A percentile compares a stretch with the other conserved stretches of the same genome.
Evolutionary conservation across 2,797 vertebrate genomes (phyloP).

Genomic region (Manis crassicaudata): DNA sequence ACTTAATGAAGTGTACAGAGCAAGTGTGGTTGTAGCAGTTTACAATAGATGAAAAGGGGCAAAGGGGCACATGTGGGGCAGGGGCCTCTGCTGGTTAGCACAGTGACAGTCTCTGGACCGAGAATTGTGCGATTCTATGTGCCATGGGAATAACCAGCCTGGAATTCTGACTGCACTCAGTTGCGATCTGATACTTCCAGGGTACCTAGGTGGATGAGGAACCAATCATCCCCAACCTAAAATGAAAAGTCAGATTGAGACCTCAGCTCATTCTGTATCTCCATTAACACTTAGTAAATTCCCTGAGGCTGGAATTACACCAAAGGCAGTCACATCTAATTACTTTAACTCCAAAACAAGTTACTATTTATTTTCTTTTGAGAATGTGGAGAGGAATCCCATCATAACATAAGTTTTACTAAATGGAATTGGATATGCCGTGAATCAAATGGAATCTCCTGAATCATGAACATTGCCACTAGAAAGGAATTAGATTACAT

Average conservation of each 20-base stretch:
- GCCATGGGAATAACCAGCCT: not conserved
- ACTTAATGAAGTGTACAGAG: not conserved
- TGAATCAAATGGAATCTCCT: constrained; percentile 40
- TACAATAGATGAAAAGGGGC: not conserved
- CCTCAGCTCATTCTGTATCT: not conserved
- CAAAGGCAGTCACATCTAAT: constrained; percentile 27
- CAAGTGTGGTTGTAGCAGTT: not conserved
- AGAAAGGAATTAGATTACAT: constrained; percentile 29
- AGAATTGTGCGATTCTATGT: not conserved
- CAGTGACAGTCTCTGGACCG: not conserved
- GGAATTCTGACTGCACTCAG: not conserved
- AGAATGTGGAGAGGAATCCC: constrained; percentile 27
- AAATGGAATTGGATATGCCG: constrained; percentile 56
- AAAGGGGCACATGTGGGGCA: not conserved
- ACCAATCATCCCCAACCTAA: constrained; percentile 49
- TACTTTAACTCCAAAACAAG: constrained; percentile 46
- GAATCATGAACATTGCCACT: constrained; percentile 43
- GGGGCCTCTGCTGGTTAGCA: not conserved
- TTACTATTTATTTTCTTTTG: constrained; percentile 52
- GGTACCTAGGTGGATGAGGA: not conserved
- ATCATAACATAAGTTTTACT: constrained; percentile 19
- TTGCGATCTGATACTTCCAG: constrained; percentile 16
- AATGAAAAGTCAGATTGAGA: constrained; percentile 36
- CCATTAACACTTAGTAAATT: not conserved
- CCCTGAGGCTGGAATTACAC: not conserved